These are phyloP conservation scores for Tetranychus truncatus DNA, from an alignment of 2,888 invertebrate species.

Conservation along the genomic window DNA sequence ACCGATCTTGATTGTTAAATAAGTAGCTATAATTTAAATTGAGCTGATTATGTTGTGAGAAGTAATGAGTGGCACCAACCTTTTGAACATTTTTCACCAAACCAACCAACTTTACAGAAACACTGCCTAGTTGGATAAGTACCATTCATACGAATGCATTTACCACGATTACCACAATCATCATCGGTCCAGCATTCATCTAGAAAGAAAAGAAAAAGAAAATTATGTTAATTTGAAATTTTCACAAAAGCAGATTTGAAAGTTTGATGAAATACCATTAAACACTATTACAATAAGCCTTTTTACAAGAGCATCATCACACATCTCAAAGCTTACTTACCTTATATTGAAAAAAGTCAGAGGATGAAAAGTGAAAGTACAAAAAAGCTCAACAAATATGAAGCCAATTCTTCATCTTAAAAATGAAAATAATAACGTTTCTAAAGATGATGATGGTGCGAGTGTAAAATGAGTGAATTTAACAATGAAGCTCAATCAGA, in stretches of 20 bases:
- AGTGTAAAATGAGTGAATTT: not conserved
- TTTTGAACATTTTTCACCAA: slow-evolving; percentile 62
- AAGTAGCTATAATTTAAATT: not conserved
- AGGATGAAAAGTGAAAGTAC: not conserved
- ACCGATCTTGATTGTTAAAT: not conserved
- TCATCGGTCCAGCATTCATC: slow-evolving; percentile 68
- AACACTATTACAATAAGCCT: no score
- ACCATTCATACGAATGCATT: slow-evolving; percentile 60
- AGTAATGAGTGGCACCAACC: slow-evolving; percentile 40
- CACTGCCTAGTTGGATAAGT: slow-evolving; percentile 64
- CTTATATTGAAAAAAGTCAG: no score
- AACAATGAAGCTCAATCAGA: not conserved
- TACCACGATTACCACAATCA: slow-evolving; percentile 64
- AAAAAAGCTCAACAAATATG: not conserved
- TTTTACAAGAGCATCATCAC: no score
- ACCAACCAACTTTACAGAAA: slow-evolving; percentile 75
- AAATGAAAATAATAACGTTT: not conserved
- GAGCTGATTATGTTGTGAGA: not conserved
- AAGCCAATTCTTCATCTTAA: not conserved
- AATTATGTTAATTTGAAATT: not conserved
- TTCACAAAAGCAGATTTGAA: no score
- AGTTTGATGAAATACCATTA: no score
- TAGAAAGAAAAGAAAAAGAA: not conserved
- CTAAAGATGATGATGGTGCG: not conserved
- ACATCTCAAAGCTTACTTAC: no score